Percentiles rank a stretch among this genome's conserved stretches.
These are phyloP conservation scores for Antechinus stuartii DNA, from an alignment of 2,113 vertebrate genomes.

Conservation along the genomic window DNA sequence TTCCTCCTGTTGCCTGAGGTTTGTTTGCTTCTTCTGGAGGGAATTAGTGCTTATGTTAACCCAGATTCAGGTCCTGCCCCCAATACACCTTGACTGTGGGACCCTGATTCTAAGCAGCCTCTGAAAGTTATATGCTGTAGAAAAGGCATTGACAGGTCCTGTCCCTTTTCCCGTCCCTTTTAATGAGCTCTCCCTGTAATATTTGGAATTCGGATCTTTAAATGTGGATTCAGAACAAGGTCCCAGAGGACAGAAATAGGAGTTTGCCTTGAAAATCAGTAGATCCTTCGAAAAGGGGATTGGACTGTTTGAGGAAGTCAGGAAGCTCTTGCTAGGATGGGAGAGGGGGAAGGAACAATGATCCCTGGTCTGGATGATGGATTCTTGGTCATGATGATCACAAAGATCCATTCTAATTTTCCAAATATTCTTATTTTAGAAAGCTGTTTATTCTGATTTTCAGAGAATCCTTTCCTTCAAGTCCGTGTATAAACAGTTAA, in stretches of 20 bases:
- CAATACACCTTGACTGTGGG: neutral
- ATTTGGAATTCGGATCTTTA: neutral
- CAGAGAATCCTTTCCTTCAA: neutral
- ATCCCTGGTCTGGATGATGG: too few relatives aligned
- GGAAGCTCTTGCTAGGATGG: neutral
- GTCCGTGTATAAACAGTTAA: rapidly evolving
- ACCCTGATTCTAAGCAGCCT: neutral
- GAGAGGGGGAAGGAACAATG: too few relatives aligned
- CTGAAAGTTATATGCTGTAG: neutral
- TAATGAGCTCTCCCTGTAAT: neutral
- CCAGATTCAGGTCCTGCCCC: neutral
- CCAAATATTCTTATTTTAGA: neutral
- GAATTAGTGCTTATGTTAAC: neutral
- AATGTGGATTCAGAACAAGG: neutral
- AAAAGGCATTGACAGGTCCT: neutral
- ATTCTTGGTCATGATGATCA: neutral
- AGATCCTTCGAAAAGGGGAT: neutral
- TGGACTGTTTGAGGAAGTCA: neutral
- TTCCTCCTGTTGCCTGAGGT: neutral
- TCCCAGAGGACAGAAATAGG: neutral
- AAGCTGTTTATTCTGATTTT: neutral
- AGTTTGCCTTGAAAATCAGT: neutral
- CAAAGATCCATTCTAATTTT: neutral
- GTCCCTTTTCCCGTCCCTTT: neutral
- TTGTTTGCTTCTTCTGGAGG: neutral